These are phyloP conservation scores for Sardina pilchardus DNA, from an alignment of 2,113 vertebrate species.

Conservation along the genomic window DNA sequence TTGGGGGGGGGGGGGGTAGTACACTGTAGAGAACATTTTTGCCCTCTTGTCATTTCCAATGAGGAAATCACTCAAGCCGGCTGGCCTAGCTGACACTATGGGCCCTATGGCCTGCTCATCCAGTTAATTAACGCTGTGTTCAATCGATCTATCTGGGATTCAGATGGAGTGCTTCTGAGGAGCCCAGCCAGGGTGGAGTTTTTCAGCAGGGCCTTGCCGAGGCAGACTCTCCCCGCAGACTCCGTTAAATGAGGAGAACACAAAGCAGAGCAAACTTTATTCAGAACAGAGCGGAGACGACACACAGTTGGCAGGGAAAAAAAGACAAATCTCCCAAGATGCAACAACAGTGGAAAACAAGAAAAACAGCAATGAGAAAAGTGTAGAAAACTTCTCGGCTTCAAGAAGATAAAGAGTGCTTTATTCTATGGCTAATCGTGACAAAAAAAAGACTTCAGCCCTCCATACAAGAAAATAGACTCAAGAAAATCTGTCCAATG, in stretches of 20 bases:
- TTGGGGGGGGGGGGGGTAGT: background rate
- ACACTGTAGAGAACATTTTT: background rate
- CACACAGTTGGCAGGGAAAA: background rate
- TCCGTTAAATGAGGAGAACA: background rate
- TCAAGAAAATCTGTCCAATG: background rate
- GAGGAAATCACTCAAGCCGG: background rate
- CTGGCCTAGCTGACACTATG: background rate
- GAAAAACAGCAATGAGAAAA: background rate
- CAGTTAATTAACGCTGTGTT: conserved; percentile 6
- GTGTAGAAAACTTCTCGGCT: background rate
- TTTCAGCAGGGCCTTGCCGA: background rate
- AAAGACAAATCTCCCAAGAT: background rate
- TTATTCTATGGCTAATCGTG: background rate
- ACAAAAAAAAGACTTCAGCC: background rate
- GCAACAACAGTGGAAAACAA: background rate
- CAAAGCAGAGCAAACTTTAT: background rate
- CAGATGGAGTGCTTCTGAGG: background rate
- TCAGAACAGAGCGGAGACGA: background rate
- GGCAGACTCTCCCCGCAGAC: background rate
- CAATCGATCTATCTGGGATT: conserved; percentile 8
- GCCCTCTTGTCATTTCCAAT: conserved; percentile 15
- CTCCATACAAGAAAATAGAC: background rate
- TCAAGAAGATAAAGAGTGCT: background rate
- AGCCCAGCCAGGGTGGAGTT: background rate
- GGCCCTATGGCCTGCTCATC: background rate